Evolutionary conservation across 1,140 invertebrate species (phyloP).

Genomic region (Drosophila lacertosa): DNA sequence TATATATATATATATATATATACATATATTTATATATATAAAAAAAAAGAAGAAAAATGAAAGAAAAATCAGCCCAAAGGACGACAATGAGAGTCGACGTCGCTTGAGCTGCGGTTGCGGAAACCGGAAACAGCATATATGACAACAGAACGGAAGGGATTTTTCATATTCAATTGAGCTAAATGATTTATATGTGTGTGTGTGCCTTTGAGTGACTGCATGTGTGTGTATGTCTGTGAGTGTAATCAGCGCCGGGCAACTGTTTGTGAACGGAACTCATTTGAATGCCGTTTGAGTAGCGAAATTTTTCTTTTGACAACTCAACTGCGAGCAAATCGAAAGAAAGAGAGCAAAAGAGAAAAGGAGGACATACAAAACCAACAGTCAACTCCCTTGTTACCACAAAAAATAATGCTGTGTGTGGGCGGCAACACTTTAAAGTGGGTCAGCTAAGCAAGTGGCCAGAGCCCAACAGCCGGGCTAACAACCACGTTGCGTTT

Average conservation of each 20-base stretch:
- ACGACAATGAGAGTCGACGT: constrained; percentile 32
- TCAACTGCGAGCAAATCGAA: constrained; percentile 41
- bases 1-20: constrained; percentile 18
- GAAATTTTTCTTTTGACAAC: constrained; percentile 65
- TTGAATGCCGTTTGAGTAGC: constrained; percentile 73
- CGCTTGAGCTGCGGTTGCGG: constrained; percentile 71
- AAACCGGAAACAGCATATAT: constrained; percentile 83
- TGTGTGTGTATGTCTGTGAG: constrained; percentile 19
- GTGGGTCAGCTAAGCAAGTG: constrained; percentile 42
- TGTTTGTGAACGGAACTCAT: constrained; percentile 75
- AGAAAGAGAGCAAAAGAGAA: background rate
- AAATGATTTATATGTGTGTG: constrained; percentile 69
- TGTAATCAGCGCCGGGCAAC: constrained; percentile 57
- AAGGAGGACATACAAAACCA: constrained; percentile 17
- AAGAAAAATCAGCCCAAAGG: constrained; percentile 44
- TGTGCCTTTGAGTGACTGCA: constrained; percentile 3
- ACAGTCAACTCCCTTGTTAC: constrained; percentile 23
- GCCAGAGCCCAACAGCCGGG: constrained; percentile 22
- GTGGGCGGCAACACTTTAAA: constrained; percentile 31
- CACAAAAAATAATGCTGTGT: constrained; percentile 8
- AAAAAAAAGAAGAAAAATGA: constrained; percentile 37
- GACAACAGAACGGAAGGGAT: constrained; percentile 82
- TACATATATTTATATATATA: too few relatives aligned
- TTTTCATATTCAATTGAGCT: constrained; percentile 81
- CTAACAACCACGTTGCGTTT: constrained; percentile 50